Base-by-base conservation (phyloP, 2,113 vertebrate genomes). In the Montifringilla adamsi region DNA sequence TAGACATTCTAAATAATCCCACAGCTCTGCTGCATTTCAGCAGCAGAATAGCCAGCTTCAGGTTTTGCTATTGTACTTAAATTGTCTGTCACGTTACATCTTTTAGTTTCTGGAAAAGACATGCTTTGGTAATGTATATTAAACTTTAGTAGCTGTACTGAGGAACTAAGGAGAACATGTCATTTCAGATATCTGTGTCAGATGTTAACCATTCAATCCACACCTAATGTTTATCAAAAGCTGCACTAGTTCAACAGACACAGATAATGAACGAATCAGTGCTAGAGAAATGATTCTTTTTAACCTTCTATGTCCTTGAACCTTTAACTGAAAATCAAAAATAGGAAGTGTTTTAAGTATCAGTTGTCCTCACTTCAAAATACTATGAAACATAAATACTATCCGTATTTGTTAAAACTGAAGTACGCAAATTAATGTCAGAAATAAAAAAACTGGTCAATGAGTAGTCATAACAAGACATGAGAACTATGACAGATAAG, bases 401-500 rank as follows among this genome's bases (percentile, higher is more conserved):
- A 62, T 10, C 28, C 7, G 24, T 44, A 69, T 75, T 88, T 78
- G 27, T 66, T 93, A 96, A 93, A 80, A 89, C 9, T 67, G 33
- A 95, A 94, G 52, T 63, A 91, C 26, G 22, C 43, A 72, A 72
- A 79, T 58, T 90, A 85, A 96, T 79, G 70, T 93, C 87, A 92
- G 79, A 95, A 91, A 79, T 49, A 73, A 58, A 84, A 55, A 55
- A 89, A 3, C 83, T 95, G 89, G 92, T 97, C 82, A 70, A 26
- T 73, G 35, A 53, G 23, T 64, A 67, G 7, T 44, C 50, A 78
- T 2, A 59, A 31, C 83, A 53, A 74, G 17, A 77, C 7, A 62
- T 9, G 27, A 77, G 84, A 97, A 96, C 96, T 87, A 81, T 72
- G 93, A 97, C 80, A 95, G 78, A 90, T 24, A 96, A 96, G 77